A percentile compares a stretch with the other conserved stretches of the same genome.
These are phyloP conservation scores for Gasterosteus nipponicus DNA, from an alignment of 2,113 vertebrate genomes.

Conservation along the genomic window DNA sequence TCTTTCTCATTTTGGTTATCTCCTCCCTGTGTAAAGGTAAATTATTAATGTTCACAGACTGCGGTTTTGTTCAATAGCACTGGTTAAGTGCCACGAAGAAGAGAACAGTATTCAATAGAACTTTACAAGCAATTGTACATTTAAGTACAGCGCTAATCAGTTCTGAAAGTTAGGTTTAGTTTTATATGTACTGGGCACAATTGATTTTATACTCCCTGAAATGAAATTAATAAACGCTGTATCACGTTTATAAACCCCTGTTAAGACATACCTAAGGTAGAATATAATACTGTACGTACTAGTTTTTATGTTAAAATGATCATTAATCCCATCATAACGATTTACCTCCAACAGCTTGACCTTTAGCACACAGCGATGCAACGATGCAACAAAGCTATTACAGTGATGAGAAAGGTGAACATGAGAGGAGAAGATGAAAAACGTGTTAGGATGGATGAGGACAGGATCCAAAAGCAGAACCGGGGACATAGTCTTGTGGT, in stretches of 20 bases:
- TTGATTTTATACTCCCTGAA: neutral
- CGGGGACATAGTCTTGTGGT: too few relatives aligned
- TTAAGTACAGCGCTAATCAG: neutral
- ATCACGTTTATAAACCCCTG: neutral
- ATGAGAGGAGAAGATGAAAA: neutral
- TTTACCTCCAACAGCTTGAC: neutral
- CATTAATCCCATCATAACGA: neutral
- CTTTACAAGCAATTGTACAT: neutral
- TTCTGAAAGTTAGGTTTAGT: neutral
- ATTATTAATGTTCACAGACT: slow-evolving; percentile 23
- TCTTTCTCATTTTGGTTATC: slow-evolving; percentile 6
- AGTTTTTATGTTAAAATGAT: neutral
- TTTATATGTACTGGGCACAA: neutral
- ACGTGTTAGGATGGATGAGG: neutral
- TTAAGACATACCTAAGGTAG: neutral
- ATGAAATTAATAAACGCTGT: neutral
- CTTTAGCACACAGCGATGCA: neutral
- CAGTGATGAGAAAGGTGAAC: neutral
- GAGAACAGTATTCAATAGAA: neutral
- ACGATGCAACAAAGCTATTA: neutral
- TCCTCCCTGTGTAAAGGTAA: slow-evolving; percentile 11
- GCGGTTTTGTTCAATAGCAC: neutral
- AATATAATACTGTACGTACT: neutral
- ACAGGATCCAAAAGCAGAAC: too few relatives aligned
- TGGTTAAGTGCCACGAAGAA: slow-evolving; percentile 1